Conservation (phyloP, 2,113 vertebrate species). For the Nerophis lumbriciformis region DNA sequence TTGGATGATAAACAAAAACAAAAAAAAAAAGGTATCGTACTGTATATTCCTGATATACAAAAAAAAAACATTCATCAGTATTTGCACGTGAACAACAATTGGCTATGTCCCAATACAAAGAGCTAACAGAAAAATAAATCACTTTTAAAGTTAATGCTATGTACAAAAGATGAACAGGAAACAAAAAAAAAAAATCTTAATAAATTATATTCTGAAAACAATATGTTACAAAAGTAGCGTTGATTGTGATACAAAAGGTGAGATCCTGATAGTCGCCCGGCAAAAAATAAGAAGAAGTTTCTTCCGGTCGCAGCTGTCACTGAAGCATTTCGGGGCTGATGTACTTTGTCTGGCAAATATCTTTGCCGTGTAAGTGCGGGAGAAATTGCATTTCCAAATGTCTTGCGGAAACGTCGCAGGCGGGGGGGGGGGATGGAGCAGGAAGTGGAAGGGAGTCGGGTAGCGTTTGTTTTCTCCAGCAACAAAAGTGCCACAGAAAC, state of each 20-base stretch:
- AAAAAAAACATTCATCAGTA: conserved; percentile 62
- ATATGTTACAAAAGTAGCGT: conserved; percentile 67
- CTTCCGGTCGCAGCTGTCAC: conserved; percentile 54
- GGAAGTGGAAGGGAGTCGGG: conserved; percentile 34
- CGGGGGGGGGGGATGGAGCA: conserved; percentile 28
- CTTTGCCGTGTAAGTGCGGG: conserved; percentile 47
- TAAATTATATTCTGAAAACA: conserved; percentile 72
- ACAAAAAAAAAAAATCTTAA: conserved; percentile 56
- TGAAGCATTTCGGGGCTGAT: conserved; percentile 33
- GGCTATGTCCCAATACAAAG: conserved; percentile 61
- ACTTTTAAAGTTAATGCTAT: conserved; percentile 61
- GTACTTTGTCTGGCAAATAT: conserved; percentile 38
- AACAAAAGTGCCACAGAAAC: conserved; percentile 28
- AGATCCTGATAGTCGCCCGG: conserved; percentile 55
- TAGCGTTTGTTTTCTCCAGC: conserved; percentile 25
- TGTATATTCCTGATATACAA: conserved; percentile 71
- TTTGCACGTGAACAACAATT: conserved; percentile 64
- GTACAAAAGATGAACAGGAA: conserved; percentile 57
- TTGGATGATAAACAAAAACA: conserved; percentile 56
- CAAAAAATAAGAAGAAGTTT: conserved; percentile 33
- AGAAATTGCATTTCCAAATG: conserved; percentile 40
- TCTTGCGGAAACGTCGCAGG: conserved; percentile 36
- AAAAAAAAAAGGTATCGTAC: conserved; percentile 44
- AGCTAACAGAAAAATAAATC: conserved; percentile 61
- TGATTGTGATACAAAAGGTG: conserved; percentile 55